A percentile compares a stretch with the other conserved stretches of the same genome.
These are phyloP conservation scores for Thecophora atra DNA, from an alignment of 2,888 invertebrate species.

Conservation along the genomic window DNA sequence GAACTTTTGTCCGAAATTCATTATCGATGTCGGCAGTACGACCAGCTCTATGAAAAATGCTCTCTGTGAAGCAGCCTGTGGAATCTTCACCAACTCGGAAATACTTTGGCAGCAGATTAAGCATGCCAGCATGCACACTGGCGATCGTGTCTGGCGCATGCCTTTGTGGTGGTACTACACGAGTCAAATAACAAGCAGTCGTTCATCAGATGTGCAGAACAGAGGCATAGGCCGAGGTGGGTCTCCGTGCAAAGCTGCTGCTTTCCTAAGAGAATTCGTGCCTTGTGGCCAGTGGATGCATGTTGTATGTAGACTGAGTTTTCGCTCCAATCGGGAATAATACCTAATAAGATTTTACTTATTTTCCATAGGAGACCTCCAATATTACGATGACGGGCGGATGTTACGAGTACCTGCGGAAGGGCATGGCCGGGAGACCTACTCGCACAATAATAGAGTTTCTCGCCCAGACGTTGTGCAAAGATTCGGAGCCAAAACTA, in stretches of 20 bases:
- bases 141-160: conserved; percentile 84
- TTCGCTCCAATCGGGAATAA: background rate
- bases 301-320: conserved; percentile 66
- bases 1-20: conserved; percentile 75
- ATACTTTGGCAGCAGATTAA: conserved; percentile 75
- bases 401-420: conserved; percentile 70
- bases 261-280: conserved; percentile 78
- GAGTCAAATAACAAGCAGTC: conserved; percentile 68
- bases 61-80: conserved; percentile 75
- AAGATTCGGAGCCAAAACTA: conserved; percentile 55
- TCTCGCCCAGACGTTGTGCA: conserved; percentile 69
- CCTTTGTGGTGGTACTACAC: conserved; percentile 82
- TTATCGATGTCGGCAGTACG: conserved; percentile 78
- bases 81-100: conserved; percentile 78
- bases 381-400: conserved; percentile 79
- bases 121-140: conserved; percentile 76
- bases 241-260: conserved; percentile 79
- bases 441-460: conserved; percentile 80
- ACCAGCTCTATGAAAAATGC: conserved; percentile 73
- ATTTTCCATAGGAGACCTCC: conserved; percentile 71
- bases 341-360: background rate
- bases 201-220: conserved; percentile 68
- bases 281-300: conserved; percentile 81
- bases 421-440: conserved; percentile 79
- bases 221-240: conserved; percentile 68